Percentiles rank a stretch among this genome's conserved stretches.
Conservation (phyloP, 1,140 invertebrate species). For the Drosophila tsacasi region DNA sequence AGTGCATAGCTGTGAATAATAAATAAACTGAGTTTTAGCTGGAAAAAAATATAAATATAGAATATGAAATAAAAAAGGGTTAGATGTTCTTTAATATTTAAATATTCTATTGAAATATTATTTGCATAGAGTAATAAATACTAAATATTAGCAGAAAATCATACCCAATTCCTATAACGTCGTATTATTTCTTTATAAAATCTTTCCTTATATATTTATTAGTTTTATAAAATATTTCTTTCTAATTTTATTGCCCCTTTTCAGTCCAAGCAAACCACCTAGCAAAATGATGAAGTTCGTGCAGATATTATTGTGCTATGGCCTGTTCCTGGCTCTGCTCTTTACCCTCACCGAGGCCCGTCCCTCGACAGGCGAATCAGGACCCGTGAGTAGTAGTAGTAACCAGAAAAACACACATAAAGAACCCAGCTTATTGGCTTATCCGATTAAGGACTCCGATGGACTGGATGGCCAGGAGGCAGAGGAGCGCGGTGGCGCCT, state of each 20-base stretch:
- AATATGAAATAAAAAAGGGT: too few species aligned
- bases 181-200: neutral
- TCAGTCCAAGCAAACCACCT: slow-evolving; percentile 20
- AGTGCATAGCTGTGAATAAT: neutral
- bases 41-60: too few species aligned
- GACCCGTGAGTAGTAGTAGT: slow-evolving; percentile 56
- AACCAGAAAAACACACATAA: neutral
- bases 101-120: too few species aligned
- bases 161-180: rapidly evolving
- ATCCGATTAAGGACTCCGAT: slow-evolving; percentile 49
- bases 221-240: neutral
- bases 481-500: slow-evolving; percentile 56
- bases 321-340: slow-evolving; percentile 53
- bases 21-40: neutral
- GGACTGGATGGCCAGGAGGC: slow-evolving; percentile 51
- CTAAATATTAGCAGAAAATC: too few species aligned
- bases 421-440: neutral
- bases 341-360: slow-evolving; percentile 64
- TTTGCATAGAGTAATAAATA: neutral
- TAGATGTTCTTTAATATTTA: neutral
- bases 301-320: slow-evolving; percentile 69
- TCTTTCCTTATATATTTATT: neutral
- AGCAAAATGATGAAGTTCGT: slow-evolving; percentile 69
- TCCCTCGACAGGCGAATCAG: slow-evolving; percentile 57
- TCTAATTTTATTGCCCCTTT: slow-evolving; percentile 3